A percentile compares a stretch with the other conserved stretches of the same genome.
Conservation (phyloP, 2,113 vertebrate species). For the Microcebus tavaratra region DNA sequence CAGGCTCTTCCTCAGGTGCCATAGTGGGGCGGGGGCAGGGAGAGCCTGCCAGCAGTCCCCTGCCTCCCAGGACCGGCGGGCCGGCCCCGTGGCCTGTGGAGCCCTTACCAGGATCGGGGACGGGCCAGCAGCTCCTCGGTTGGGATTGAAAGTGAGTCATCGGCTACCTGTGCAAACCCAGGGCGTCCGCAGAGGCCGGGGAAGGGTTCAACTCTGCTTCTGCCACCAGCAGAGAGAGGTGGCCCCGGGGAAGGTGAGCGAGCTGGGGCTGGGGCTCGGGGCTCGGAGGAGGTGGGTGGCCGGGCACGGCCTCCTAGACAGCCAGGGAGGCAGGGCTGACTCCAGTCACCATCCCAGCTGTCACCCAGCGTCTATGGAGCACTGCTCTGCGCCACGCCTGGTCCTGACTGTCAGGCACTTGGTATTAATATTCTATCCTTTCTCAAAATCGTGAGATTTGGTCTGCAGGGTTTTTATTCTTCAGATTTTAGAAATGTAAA, state of each 20-base stretch:
- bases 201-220: not conserved
- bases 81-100: not conserved
- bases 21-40: not conserved
- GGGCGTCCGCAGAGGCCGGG: not conserved
- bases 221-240: not conserved
- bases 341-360: accelerated
- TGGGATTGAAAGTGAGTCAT: not conserved
- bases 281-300: not conserved
- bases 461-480: not conserved
- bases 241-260: not conserved
- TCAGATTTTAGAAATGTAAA: not conserved
- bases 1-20: not conserved
- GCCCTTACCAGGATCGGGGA: not conserved
- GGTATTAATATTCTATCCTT: accelerated
- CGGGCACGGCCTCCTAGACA: not conserved
- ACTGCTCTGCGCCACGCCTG: not conserved
- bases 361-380: not conserved
- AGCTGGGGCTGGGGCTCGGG: not conserved
- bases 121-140: no score
- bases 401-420: accelerated
- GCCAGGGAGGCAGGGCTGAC: not conserved
- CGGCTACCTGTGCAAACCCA: not conserved
- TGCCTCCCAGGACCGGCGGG: not conserved
- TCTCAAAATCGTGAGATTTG: not conserved
- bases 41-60: not conserved